Evolutionary conservation across 2,888 invertebrate species (phyloP), one percentile per base, ranked within the genome.

Genomic region (Aporophyla nigra): DNA sequence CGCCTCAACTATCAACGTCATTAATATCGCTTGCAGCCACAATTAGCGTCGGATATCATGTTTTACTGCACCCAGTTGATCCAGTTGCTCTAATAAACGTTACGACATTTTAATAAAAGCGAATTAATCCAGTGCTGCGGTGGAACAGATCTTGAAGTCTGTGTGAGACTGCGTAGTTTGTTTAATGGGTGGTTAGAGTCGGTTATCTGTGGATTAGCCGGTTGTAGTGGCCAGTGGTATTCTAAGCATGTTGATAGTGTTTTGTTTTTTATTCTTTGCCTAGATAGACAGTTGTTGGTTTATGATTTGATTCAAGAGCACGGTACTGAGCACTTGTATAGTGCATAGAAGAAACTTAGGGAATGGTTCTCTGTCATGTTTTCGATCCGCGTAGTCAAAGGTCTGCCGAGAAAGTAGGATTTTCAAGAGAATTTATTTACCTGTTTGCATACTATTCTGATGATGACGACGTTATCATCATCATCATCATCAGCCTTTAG

Each of bases 1-100:
- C 58, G 62, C 33, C 76, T 62, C 27, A 59, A 85, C 54, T 27
- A n/a, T 6, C 43, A 71, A 77, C 78, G 40, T 74, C 78, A 83
- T 83, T 83, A 83, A 83, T 83, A 85, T 61, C 69, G 27, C 83
- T 83, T 85, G 86, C 83, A 82, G 24, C 49, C 56, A 70, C 78
- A 85, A 83, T 83, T 83, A 85, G 86, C 62, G 86, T 66, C 86
- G 84, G 83, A 84, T 84, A 84, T 86, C 78, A 81, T 84, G 72
- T 84, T 86, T 82, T 78, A 78, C 73, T 76, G 73, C 74, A 65
- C 58, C 74, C 62, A 78, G 75, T 80, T 78, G 76, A 76, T 69
- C 80, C 27, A 80, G 76, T 86, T 78, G 83, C 63, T 75, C 10
- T 74, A 84, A 74, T 84, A 59, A 78, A 80, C 59, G 78, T 86